These are phyloP conservation scores for Charaxes varanes DNA, from an alignment of 1,140 invertebrate species.

Conservation along the genomic window DNA sequence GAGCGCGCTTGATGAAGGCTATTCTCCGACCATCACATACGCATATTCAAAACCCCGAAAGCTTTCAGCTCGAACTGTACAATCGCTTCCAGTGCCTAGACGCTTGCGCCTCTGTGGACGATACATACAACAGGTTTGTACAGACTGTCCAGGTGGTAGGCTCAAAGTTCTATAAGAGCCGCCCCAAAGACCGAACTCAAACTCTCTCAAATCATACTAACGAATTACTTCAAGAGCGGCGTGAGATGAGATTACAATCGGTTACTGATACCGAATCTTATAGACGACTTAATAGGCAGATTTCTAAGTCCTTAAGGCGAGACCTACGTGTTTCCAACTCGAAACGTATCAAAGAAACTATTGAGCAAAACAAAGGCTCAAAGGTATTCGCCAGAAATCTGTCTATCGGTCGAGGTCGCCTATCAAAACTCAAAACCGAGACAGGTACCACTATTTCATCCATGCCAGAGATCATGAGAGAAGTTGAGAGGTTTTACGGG, in stretches of 20 bases:
- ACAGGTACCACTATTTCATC: background rate
- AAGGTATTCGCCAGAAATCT: conserved; percentile 18
- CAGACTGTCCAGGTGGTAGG: conserved; percentile 7
- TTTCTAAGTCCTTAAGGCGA: conserved; percentile 7
- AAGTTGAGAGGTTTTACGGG: background rate
- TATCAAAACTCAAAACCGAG: conserved; percentile 13
- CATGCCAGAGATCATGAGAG: background rate
- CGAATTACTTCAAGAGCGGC: conserved; percentile 7
- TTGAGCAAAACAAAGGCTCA: conserved; percentile 16
- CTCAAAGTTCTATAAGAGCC: conserved; percentile 4
- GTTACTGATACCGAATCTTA: background rate
- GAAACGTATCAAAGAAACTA: conserved; percentile 9
- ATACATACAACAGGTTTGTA: conserved; percentile 9
- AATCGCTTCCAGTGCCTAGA: too few relatives aligned
- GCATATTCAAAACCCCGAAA: conserved; percentile 13
- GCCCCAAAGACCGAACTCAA: background rate
- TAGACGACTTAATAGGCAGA: conserved; percentile 13
- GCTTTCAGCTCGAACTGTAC: too few relatives aligned
- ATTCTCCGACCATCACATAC: conserved; percentile 12
- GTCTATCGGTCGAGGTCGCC: conserved; percentile 16
- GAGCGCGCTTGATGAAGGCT: conserved; percentile 19
- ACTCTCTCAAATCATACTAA: conserved; percentile 7
- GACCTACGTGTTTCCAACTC: conserved; percentile 10
- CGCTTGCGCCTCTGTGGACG: conserved; percentile 1
- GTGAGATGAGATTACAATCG: conserved; percentile 2